Evolutionary conservation across 1,140 invertebrate species (phyloP).

Genomic region (Oreohelix idahoensis): DNA sequence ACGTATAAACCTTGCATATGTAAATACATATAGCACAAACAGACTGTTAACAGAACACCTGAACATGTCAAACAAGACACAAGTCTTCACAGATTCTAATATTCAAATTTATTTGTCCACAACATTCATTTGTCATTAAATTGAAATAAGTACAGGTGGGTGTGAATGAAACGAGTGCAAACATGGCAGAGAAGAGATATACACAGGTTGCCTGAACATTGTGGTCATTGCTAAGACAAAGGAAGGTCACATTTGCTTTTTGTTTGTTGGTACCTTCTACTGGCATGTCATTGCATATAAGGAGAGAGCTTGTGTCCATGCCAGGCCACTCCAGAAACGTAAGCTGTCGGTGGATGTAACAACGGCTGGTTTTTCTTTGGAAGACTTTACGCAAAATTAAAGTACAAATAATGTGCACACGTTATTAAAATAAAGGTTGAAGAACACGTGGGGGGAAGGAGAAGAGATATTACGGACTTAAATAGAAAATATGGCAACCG

Average conservation of each 20-base stretch:
- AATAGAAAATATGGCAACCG: background rate
- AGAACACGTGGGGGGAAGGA: background rate
- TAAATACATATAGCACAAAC: no score
- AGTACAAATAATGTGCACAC: background rate
- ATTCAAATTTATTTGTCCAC: conserved; percentile 45
- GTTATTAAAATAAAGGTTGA: background rate
- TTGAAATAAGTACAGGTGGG: conserved; percentile 40
- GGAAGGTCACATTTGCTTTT: no score
- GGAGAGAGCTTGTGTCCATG: background rate
- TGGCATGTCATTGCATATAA: background rate
- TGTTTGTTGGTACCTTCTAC: no score
- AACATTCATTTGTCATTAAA: conserved; percentile 44
- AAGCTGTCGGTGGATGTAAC: background rate
- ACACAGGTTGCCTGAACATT: conserved; percentile 32
- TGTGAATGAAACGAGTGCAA: conserved; percentile 2
- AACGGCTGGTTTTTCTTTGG: background rate
- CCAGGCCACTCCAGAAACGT: no score
- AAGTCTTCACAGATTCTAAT: conserved; percentile 22
- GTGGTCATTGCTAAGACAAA: conserved; percentile 3
- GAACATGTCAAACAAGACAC: no score
- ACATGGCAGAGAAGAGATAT: conserved; percentile 15
- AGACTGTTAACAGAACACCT: no score
- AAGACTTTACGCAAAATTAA: conserved; percentile 10
- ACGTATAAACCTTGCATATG: no score
- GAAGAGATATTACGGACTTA: no score